Conservation (phyloP, 1,140 invertebrate genomes). For the Copidosoma floridanum region DNA sequence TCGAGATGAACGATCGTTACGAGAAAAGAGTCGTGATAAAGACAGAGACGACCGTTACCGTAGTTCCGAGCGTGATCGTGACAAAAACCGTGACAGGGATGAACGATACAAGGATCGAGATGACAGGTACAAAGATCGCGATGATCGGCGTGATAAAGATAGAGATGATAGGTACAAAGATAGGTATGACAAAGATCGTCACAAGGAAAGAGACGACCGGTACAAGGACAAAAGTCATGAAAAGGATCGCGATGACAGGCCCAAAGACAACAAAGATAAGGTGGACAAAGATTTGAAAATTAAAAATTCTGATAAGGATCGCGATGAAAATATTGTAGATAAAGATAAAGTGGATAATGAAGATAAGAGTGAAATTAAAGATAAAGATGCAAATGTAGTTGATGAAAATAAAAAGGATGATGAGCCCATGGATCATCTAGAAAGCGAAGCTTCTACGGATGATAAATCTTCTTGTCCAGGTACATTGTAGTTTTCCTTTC, state of each 20-base stretch:
- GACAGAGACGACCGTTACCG: conserved; percentile 4
- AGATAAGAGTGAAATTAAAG: not conserved
- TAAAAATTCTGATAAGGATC: conserved; percentile 2
- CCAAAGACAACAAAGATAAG: not conserved
- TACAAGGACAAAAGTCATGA: conserved; percentile 8
- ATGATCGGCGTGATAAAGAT: conserved; percentile 3
- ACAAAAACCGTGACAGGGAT: conserved; percentile 13
- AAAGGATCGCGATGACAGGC: conserved; percentile 3
- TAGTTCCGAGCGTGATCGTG: conserved; percentile 4
- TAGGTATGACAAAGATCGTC: conserved; percentile 4
- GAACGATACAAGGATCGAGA: conserved; percentile 13
- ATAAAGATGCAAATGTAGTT: not conserved
- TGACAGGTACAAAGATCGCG: not conserved
- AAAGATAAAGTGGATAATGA: conserved; percentile 9
- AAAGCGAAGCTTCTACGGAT: not conserved
- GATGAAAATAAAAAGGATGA: not conserved
- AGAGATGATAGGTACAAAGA: conserved; percentile 14
- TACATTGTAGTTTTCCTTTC: too few relatives aligned
- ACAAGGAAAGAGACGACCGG: not conserved
- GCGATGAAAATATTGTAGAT: conserved; percentile 8
- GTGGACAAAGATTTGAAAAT: conserved; percentile 3
- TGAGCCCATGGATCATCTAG: conserved; percentile 1
- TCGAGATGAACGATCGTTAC: too few relatives aligned
- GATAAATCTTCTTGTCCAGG: conserved; percentile 23
- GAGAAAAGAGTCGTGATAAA: not conserved